Base-by-base conservation (phyloP, 2,113 vertebrate genomes). In the Damaliscus lunatus region DNA sequence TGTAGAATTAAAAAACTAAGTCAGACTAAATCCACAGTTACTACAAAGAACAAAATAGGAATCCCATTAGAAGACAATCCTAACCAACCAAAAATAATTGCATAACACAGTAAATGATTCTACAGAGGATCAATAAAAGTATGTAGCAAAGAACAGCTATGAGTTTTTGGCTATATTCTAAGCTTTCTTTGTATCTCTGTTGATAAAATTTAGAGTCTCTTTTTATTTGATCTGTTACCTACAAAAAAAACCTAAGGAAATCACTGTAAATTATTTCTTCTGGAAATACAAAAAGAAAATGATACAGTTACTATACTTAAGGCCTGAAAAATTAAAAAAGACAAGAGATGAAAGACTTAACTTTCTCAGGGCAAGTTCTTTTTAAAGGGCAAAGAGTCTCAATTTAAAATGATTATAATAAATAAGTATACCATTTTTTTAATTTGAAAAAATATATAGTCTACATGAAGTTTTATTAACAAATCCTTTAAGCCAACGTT, bases 211-310 rank as follows among this genome's bases (percentile, higher is more conserved):
- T 36, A 77, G 33, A 90, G 46, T 57, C 14, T 6, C 17, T 59
- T 91, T 83, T 80, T 74, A 90, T 64, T 81, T 97, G 53, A 94
- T 46, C 81, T 97, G 90, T 60, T 80, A 96, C 10, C 27, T 84
- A 96, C 43, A 50, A 86, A 40, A n/a, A 40, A 81, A 77, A 82
- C 23, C 5, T 57, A 40, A 97, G 33, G n/a, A 87, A 94, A 91
- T 89, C 59, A 94, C 10, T 91, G 27, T 78, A 96, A 97, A 97
- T 98, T 96, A 96, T 93, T 97, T 97, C 55, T 97, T 96, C 52
- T 95, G 64, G 83, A 97, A 92, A 94, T 90, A 91, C 62, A 97
- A 93, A 88, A 46, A 93, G 78, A 93, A 93, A 80, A 71, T 13
- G 6, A 94, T 62, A 95, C 3, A 85, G 59, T 96, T 88, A 87